phyloP scores from a whole-genome alignment of 1,140 invertebrate species.

The Bombyx mori region ASM3026992v2 NC_085110.1:10360501-10361000 shows the following conservation, averaged over 20 bases:
- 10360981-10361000: constrained; percentile 52
- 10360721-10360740: constrained; percentile 62
- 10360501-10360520: constrained; percentile 3
- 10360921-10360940: constrained; percentile 49
- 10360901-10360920: constrained; percentile 56
- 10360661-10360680: constrained; percentile 64
- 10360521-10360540: background rate
- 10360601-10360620: constrained; percentile 38
- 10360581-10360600: constrained; percentile 31
- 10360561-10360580: constrained; percentile 43
- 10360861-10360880: constrained; percentile 35
- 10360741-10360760: constrained; percentile 22
- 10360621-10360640: constrained; percentile 34
- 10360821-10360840: constrained; percentile 47
- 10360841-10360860: constrained; percentile 39
- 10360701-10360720: constrained; percentile 16
- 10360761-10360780: constrained; percentile 21
- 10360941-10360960: constrained; percentile 46
- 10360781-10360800: constrained; percentile 32
- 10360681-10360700: constrained; percentile 47
- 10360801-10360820: constrained; percentile 37
- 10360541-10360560: constrained; percentile 24
- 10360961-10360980: constrained; percentile 61
- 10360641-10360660: constrained; percentile 41
- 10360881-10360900: constrained; percentile 52